These are phyloP conservation scores for Odontamblyopus lacepedii DNA, from an alignment of 2,797 vertebrate species.

Conservation along the genomic window DNA sequence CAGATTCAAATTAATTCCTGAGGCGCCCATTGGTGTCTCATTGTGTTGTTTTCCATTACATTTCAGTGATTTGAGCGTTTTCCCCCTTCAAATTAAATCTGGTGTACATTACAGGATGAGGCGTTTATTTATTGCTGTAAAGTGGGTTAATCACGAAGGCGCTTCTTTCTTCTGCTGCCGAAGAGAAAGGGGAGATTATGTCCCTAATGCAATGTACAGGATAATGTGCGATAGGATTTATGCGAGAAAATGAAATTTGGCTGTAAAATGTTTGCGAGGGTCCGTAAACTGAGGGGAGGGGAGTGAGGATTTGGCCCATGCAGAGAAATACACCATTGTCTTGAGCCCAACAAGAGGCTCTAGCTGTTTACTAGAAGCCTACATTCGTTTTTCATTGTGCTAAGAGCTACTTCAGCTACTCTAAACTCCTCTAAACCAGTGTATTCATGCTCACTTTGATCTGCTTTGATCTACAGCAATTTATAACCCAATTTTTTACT, in stretches of 20 bases:
- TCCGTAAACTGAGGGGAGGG: slow-evolving; percentile 76
- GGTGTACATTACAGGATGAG: slow-evolving; percentile 77
- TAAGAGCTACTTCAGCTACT: slow-evolving; percentile 60
- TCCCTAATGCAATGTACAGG: slow-evolving; percentile 85
- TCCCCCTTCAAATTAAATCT: slow-evolving; percentile 80
- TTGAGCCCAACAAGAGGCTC: slow-evolving; percentile 59
- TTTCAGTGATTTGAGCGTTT: slow-evolving; percentile 69
- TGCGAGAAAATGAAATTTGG: slow-evolving; percentile 82
- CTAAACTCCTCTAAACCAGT: slow-evolving; percentile 50
- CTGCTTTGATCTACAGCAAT: slow-evolving; percentile 38
- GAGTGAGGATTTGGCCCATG: slow-evolving; percentile 63
- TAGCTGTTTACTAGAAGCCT: slow-evolving; percentile 58
- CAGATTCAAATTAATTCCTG: slow-evolving; percentile 74
- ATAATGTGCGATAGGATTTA: slow-evolving; percentile 85
- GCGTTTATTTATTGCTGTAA: slow-evolving; percentile 83
- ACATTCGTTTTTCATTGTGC: slow-evolving; percentile 52
- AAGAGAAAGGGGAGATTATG: slow-evolving; percentile 82
- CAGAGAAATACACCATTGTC: slow-evolving; percentile 67
- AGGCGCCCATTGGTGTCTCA: slow-evolving; percentile 69
- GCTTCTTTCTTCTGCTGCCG: slow-evolving; percentile 75
- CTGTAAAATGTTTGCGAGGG: slow-evolving; percentile 80
- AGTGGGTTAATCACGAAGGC: slow-evolving; percentile 84
- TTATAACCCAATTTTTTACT: not conserved
- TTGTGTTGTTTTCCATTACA: slow-evolving; percentile 78
- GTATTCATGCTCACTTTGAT: slow-evolving; percentile 28